Percentiles rank a stretch among this genome's conserved stretches.
Conservation (phyloP, 2,113 vertebrate species). For the Mirza zaza region DNA sequence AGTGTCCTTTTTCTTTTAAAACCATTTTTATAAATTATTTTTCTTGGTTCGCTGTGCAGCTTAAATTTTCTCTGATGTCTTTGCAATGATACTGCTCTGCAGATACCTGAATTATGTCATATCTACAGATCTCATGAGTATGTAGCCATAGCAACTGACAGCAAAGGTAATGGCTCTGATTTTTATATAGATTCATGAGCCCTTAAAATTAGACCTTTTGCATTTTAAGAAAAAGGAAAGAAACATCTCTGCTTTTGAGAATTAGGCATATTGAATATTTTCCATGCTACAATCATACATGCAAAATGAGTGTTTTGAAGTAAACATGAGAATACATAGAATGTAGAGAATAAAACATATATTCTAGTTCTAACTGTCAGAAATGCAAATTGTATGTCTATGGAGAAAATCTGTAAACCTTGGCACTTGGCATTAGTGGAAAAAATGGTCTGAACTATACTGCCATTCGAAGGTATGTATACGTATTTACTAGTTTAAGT, state of each 20-base stretch:
- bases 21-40: neutral
- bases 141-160: neutral
- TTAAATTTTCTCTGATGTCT: slow-evolving; percentile 21
- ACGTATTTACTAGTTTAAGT: rapidly evolving
- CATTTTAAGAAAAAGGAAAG: neutral
- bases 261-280: neutral
- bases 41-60: neutral
- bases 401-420: neutral
- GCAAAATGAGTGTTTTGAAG: neutral
- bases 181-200: neutral
- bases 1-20: neutral
- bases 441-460: neutral
- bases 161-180: neutral
- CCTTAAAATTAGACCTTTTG: neutral
- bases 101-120: neutral
- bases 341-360: rapidly evolving
- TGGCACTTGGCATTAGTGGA: neutral
- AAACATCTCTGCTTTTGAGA: neutral
- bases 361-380: neutral
- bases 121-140: neutral
- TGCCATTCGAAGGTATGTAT: rapidly evolving
- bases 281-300: rapidly evolving
- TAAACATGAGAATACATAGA: neutral
- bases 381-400: rapidly evolving
- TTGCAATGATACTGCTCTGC: neutral